These are phyloP conservation scores for Halichoeres trimaculatus DNA, from an alignment of 2,113 vertebrate species.

Conservation along the genomic window DNA sequence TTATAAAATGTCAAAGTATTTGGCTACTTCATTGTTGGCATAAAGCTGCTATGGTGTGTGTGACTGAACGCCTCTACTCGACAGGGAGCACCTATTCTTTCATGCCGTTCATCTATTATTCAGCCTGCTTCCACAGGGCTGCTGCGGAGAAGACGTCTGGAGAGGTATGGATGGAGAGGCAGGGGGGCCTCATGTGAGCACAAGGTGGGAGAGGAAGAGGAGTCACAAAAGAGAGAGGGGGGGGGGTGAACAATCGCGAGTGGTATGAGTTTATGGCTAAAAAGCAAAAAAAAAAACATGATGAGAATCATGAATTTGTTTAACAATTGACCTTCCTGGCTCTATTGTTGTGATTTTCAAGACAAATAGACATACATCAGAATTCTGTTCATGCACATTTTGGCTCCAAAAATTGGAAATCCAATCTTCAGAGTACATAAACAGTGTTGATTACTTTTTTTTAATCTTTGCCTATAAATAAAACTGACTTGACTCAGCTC, in stretches of 20 bases:
- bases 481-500: background rate
- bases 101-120: slow-evolving; percentile 75
- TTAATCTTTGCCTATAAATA: background rate
- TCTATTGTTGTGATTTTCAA: too few species aligned
- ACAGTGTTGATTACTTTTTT: too few species aligned
- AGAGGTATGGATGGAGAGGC: slow-evolving; percentile 19
- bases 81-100: slow-evolving; percentile 49
- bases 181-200: slow-evolving; percentile 26
- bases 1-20: background rate
- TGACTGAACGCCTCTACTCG: slow-evolving; percentile 23
- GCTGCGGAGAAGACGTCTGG: slow-evolving; percentile 46
- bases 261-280: background rate
- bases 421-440: too few species aligned
- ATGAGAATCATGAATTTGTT: background rate
- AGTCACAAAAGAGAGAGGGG: background rate
- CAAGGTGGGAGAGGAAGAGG: slow-evolving; percentile 18
- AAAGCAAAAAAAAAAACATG: background rate
- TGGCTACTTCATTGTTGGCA: slow-evolving; percentile 14
- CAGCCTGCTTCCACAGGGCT: slow-evolving; percentile 52
- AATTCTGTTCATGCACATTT: background rate
- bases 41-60: slow-evolving; percentile 13
- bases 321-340: background rate
- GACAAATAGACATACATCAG: background rate
- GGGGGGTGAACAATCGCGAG: background rate
- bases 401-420: too few species aligned